Base-by-base conservation (phyloP, 2,888 invertebrate species). In the Drosophila monieri region DNA sequence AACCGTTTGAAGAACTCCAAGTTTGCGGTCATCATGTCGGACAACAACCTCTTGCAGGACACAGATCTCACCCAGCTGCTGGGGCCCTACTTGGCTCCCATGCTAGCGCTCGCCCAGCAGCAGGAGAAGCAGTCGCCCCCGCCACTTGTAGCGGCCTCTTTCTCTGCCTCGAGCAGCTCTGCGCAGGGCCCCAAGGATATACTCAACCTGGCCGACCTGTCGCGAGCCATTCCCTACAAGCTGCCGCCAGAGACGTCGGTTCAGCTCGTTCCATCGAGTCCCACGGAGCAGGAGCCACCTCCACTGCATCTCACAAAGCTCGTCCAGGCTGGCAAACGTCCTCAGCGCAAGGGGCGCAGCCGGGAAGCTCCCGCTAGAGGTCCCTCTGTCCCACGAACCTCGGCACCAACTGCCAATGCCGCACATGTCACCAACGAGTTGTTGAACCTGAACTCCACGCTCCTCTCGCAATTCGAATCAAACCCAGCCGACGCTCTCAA, bases 161-260 rank as follows among this genome's bases (percentile, higher is more conserved):
- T 80, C 8, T 9, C 39, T 15, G 14, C n/a, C 8, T 27, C 49
- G 6, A 23, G 15, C 3, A 75, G 67, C 43, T 74, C 80, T 2
- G 18, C 61, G 9, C 56, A 74, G 23, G 49, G 74, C 8, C 44
- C 73, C 0, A 41, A 56, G 25, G 80, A 88, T 1, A 44, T 80
- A 10, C 56, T 60, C 10, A 79, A 78, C 3, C 55, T 67, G 0
- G 52, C 66, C 10, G 76, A 85, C 25, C 49, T 87, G 25, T 78
- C 86, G 25, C 77, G 81, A 9, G 79, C 89, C 5, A 89, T 91
- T 65, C 89, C 90, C 0, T 91, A 91, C 53, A 91, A 91, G 58
- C 60, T 91, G 43, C 91, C 91, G 3, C 90, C 91, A 14, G 91
- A 91, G 68, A 91, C 91, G 4, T 91, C 91, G 0, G 91, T 91